Evolutionary conservation across 64 coral and sea anemone genomes (phyloP).

Genomic region (Orbicella faveolata): DNA sequence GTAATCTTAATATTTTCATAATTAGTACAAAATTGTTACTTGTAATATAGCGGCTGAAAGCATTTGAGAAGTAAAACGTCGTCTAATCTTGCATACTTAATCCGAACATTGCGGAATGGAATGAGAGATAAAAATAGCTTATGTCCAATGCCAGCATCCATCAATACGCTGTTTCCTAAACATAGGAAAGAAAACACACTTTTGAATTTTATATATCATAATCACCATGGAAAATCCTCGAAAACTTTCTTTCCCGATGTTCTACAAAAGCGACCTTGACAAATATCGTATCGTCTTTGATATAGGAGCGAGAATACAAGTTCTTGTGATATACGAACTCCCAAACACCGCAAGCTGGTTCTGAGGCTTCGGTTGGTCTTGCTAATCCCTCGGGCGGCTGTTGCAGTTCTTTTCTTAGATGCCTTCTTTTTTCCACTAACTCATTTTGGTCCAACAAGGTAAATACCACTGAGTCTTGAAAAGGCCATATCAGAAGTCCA

Average conservation of each 20-base stretch:
- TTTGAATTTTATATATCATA: background rate
- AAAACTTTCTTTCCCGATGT: conserved; percentile 7
- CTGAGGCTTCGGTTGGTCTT: conserved; percentile 1
- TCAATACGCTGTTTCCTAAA: too few relatives aligned
- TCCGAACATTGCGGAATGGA: too few relatives aligned
- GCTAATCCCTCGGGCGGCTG: background rate
- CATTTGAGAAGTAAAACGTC: too few relatives aligned
- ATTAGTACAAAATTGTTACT: too few relatives aligned
- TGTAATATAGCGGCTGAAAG: too few relatives aligned
- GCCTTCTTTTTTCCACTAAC: conserved; percentile 17
- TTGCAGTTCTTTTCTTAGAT: conserved; percentile 4
- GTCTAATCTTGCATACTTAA: too few relatives aligned
- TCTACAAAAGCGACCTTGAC: conserved; percentile 24
- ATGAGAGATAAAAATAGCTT: too few relatives aligned
- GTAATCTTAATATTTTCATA: too few relatives aligned
- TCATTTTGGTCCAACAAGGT: conserved; percentile 18
- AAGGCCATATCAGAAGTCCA: conserved; percentile 21
- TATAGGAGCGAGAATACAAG: background rate
- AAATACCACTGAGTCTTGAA: background rate
- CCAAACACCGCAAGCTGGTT: conserved; percentile 21
- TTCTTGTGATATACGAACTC: conserved; percentile 25
- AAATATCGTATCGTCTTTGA: conserved; percentile 39
- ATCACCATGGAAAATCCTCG: background rate
- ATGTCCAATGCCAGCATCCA: too few relatives aligned
- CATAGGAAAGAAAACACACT: too few relatives aligned